Evolutionary conservation across 2,888 invertebrate genomes (phyloP), one percentile per base, ranked within the genome.

Genomic region (Dryobota labecula): DNA sequence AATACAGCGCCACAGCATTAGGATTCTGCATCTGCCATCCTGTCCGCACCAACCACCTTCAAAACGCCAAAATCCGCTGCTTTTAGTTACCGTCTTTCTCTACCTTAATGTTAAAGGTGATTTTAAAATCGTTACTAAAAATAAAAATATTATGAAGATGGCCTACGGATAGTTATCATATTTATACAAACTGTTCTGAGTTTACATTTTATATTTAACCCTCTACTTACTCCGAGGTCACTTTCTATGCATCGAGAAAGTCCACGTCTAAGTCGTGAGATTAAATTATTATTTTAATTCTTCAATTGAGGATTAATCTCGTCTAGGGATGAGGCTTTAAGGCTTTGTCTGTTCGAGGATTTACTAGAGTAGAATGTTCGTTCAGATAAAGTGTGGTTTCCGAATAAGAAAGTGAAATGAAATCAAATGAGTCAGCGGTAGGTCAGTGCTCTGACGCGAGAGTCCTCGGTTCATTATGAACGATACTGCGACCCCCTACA

Each of bases 381-480:
- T 73, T 73, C 58, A 68, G 76, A 75, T 75, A 78, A 78, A 66
- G 82, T 76, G 86, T 84, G 83, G 84, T 88, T 87, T 83, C 87
- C 78, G 88, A 87, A 90, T 87, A 89, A 88, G 94, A 94, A 94
- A 94, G 93, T 92, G 92, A 92, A 91, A 91, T 90, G 87, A 82
- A 76, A 88, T 89, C 82, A 83, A 83, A 83, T 89, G 90, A 88
- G 83, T 90, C 90, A 90, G 76, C 65, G 73, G 47, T 71, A 71
- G 87, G 88, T 88, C 90, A 90, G 70, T 87, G 88, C 84, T 87
- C 88, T 76, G 82, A 54, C 72, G 76, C 71, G 54, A 30, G 73
- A 73, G 80, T 86, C 85, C 86, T 87, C 84, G 30, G 66, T 66
- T 72, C 76, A 72, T 74, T 78, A 72, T 70, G 57, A 54, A 66